Evolutionary conservation across 37 sponge, comb jelly and placozoan genomes (phyloP), one percentile per base, ranked within the genome.

Genomic region (Ephydatia muelleri): DNA sequence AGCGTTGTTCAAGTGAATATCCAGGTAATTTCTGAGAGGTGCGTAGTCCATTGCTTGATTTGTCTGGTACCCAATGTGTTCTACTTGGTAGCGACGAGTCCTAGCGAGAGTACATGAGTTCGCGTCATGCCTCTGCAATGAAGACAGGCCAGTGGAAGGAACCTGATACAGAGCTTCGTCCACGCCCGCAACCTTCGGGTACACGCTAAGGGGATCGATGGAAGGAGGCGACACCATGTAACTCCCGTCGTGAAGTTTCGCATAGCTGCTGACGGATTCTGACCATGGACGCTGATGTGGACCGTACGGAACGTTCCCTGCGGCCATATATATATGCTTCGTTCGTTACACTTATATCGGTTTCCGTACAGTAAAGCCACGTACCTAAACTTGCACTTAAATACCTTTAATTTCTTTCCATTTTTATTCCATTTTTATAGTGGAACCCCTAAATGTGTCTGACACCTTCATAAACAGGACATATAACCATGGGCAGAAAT

Each of bases 131-230:
- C 22, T 8, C 36, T 84, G 40, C 29, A 66, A 19, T 22, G 25
- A 5, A 22, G 36, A 34, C 26, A 84, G 76, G 36, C 84, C 84
- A 19, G 26, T 33, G 29, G 84, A 84, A 39, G 84, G 84, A 3
- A 84, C 77, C 38, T 84, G 84, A 48, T 84, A 84, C 68, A 40
- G 5, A 8, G 67, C 29, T 26, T 32, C 47, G 12, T 76, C 76
- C 12, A 84, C 72, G 2, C 32, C 72, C 30, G 37, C 16, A 13
- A 82, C 30, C 2, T 31, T 40, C 2, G 73, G 27, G 32, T 82
- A 70, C 5, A 48, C 23, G 3, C 8, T 3, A 27, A 82, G 83
- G 26, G 83, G 83, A 68, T 82, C 74, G 23, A 26, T 29, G 40
- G 49, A 38, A 8, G 83, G 83, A 22, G 73, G 72, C 4, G 83